Base-by-base conservation (phyloP, 1,140 invertebrate species). In the Monomorium pharaonis region DNA sequence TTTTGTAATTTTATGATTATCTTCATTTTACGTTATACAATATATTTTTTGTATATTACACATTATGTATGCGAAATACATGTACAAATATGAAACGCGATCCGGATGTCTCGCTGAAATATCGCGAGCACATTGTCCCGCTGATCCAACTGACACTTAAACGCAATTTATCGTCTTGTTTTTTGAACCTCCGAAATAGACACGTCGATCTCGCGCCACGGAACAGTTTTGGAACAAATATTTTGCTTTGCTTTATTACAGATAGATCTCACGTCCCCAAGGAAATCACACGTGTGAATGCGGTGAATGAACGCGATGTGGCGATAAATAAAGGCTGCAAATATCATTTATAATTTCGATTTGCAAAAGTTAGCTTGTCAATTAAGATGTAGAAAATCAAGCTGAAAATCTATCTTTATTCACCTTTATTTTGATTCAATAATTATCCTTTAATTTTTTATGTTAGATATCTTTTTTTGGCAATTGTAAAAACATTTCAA, bases 171-270 rank as follows among this genome's bases (percentile, higher is more conserved):
- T 80, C n/a, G 14, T 33, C 16, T 37, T 80, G 76, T 80, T 80
- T 80, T 80, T 54, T 44, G 44, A 51, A 80, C 42, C 37, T 54
- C 30, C 12, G 21, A 80, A 69, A 80, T 80, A 80, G 62, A 69
- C 5, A 14, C 30, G n/a, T 24, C 30, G 60, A 80, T 80, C 33
- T 51, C 30, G 16, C 9, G 12, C 44, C 14, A 33, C n/a, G 18
- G 12, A 80, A 0, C 30, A 18, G 0, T 24, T 37, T 44, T 12
- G 12, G 4, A 80, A 18, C 62, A 80, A 69, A 80, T 67, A 78
- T 78, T 78, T n/a, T 67, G n/a, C 9, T 30, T 27, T 16, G 37
- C 12, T 33, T 18, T 14, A 14, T n/a, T 0, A 30, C 24, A 16
- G 24, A 42, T 77, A 10, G 24, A 18, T 76, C 12, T 76, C 24